phyloP scores from a whole-genome alignment of 2,888 invertebrate species.

The Girardia tigrina region DNA sequence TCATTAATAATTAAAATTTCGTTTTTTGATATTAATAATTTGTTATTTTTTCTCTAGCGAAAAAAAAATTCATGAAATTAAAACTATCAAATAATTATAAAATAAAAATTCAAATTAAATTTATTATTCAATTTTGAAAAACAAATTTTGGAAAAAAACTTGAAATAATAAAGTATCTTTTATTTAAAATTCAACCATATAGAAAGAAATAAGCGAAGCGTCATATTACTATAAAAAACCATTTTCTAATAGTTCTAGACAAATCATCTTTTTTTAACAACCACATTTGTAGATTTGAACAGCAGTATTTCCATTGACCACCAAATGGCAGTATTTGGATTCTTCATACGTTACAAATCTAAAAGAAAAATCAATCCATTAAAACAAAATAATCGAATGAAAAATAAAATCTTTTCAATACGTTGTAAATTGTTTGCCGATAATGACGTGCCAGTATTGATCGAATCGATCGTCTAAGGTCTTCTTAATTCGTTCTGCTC shows the following conservation, averaged over 20 bases:
- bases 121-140: too few species aligned
- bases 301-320: background rate
- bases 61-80: too few species aligned
- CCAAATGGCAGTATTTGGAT: constrained; percentile 19
- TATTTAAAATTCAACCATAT: background rate
- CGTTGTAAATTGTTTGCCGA: background rate
- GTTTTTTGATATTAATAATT: too few species aligned
- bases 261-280: too few species aligned
- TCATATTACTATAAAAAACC: background rate
- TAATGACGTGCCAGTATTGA: background rate
- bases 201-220: background rate
- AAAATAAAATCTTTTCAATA: background rate
- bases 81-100: too few species aligned
- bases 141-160: background rate
- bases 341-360: background rate
- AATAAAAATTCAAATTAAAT: too few species aligned
- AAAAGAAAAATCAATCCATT: too few species aligned
- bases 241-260: background rate
- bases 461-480: background rate
- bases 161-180: background rate
- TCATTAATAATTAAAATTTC: too few species aligned
- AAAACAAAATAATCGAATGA: background rate
- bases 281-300: constrained; percentile 15
- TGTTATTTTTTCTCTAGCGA: too few species aligned
- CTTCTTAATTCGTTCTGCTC: constrained; percentile 3